These are phyloP conservation scores for Phrynocephalus versicolor DNA, from an alignment of 2,113 vertebrate species.

Conservation along the genomic window DNA sequence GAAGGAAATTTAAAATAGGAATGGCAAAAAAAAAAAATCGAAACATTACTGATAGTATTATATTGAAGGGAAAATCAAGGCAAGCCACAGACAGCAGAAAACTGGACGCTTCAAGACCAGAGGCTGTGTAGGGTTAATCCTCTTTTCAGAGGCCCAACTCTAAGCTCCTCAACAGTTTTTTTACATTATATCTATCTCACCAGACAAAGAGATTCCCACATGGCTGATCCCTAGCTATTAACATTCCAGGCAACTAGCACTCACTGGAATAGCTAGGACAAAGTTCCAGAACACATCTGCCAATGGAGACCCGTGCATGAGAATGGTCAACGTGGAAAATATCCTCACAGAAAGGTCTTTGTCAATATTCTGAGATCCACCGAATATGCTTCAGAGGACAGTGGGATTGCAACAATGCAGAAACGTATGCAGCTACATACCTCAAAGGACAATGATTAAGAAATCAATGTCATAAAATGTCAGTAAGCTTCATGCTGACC, in stretches of 20 bases:
- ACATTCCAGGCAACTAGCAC: neutral
- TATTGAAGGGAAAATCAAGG: neutral
- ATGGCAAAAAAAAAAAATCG: no score
- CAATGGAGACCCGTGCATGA: neutral
- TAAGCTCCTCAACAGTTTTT: neutral
- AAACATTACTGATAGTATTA: neutral
- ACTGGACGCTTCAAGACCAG: neutral
- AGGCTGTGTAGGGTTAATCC: neutral
- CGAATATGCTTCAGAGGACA: neutral
- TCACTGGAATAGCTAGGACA: neutral
- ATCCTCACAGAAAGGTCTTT: neutral
- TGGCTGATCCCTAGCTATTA: neutral
- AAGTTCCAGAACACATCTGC: neutral
- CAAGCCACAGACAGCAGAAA: neutral
- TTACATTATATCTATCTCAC: neutral
- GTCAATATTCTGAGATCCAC: neutral
- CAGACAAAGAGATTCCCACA: neutral
- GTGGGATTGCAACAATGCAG: neutral
- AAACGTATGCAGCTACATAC: neutral
- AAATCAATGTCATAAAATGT: conserved; percentile 5
- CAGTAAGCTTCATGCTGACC: neutral
- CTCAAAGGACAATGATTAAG: conserved; percentile 6
- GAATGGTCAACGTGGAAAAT: neutral
- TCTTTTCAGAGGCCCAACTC: neutral
- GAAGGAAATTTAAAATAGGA: neutral